Evolutionary conservation across 2,888 invertebrate species (phyloP), one percentile per base, ranked within the genome.

Genomic region (Matsumyia berberina): DNA sequence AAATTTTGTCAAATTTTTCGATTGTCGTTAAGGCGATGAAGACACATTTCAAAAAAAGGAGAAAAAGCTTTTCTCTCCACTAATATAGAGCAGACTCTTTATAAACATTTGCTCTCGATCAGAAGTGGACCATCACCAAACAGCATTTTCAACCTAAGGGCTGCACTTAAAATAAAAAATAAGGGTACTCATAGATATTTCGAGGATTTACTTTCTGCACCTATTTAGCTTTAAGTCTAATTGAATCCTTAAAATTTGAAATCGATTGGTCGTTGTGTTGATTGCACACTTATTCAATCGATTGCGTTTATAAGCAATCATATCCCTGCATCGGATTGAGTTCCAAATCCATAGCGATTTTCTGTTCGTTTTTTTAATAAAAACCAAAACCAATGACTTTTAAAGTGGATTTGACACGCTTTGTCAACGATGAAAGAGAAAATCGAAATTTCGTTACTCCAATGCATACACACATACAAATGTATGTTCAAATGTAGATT

Each of bases 351-450:
- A 8, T 17, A 44, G 8, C 44, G 7, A 5, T 6, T 6, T 15
- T 0, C 5, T 15, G 5, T 2, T 12, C 17, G 2, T 9, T 44
- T 44, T 44, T 17, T 17, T 15, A 44, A 44, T 17, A 44, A 44
- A 44, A 46, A 46, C 9, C 46, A 46, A 2, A 46, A 44, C 44
- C 37, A 70, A 46, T 70, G 70, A 35, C 46, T 49, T 46, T 29
- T n/a, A 49, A 58, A 70, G 17, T 17, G 53, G 33, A 49, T 49
- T 70, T 19, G 37, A 58, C 44, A 70, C 37, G 70, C 58, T 70
- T 58, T 58, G n/a, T 37, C 29, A 70, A 15, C 37, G 46, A 58
- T 70, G 29, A 46, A 49, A 15, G 37, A 46, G 29, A 58, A 58
- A 70, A 46, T 58, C 58, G 58, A 15, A 24, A 51, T 49, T 15